Evolutionary conservation across 2,888 invertebrate genomes (phyloP).

Genomic region (Boloria euphrosyne): DNA sequence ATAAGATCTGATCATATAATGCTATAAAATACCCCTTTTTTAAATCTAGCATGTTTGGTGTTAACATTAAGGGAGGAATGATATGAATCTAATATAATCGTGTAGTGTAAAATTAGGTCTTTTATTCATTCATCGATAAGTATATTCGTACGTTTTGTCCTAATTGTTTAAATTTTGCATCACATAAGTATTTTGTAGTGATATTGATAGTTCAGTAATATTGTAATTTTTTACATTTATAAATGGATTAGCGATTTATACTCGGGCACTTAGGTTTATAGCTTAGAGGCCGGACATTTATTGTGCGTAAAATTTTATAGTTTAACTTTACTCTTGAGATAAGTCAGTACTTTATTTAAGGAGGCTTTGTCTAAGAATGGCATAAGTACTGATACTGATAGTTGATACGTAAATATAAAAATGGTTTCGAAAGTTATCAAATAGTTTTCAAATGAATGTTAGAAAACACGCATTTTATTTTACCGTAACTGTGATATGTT

Average conservation of each 20-base stretch:
- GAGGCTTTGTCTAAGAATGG: too few species aligned
- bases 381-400: too few species aligned
- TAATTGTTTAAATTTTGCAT: conserved; percentile 13
- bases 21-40: too few species aligned
- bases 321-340: neutral
- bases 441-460: neutral
- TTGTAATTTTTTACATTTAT: conserved; percentile 24
- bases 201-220: conserved; percentile 13
- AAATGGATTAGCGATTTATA: conserved; percentile 7
- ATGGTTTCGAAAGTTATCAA: neutral
- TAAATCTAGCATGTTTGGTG: conserved; percentile 7
- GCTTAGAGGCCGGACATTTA: conserved; percentile 1
- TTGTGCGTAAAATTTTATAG: conserved; percentile 3
- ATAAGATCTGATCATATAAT: too few species aligned
- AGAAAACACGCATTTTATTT: conserved; percentile 64
- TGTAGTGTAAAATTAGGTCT: conserved; percentile 1
- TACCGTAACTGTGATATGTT: conserved; percentile 75
- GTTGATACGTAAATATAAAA: neutral
- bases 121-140: neutral
- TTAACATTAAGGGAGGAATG: neutral
- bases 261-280: neutral
- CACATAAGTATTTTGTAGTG: conserved; percentile 1
- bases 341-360: too few species aligned
- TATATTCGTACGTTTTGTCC: neutral
- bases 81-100: conserved; percentile 13